phyloP scores from a whole-genome alignment of 2,888 invertebrate species.

The Tetragnatha montana region DNA sequence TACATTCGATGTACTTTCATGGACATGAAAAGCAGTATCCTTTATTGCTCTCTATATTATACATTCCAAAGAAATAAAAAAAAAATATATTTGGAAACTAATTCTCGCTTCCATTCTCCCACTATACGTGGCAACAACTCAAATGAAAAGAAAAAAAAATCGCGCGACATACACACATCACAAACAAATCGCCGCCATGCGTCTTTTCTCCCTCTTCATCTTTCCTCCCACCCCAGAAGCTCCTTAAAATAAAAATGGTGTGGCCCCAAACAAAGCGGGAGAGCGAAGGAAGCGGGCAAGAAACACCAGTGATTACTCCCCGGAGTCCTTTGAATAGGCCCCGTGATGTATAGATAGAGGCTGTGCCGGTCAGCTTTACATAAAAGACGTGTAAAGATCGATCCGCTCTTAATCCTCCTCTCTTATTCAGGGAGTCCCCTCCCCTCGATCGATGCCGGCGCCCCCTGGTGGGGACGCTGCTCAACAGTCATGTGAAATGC shows the following conservation, averaged over 20 bases:
- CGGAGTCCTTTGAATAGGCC: constrained; percentile 23
- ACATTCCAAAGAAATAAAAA: too few relatives aligned
- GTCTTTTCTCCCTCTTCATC: not conserved
- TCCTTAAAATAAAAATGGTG: too few relatives aligned
- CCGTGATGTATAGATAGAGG: constrained; percentile 70
- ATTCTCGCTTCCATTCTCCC: too few relatives aligned
- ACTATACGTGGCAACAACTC: too few relatives aligned
- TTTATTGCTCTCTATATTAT: too few relatives aligned
- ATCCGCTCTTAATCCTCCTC: constrained; percentile 66
- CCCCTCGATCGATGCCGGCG: constrained; percentile 61
- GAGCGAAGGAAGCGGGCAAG: constrained; percentile 10
- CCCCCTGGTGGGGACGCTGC: constrained; percentile 58
- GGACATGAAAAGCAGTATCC: too few relatives aligned
- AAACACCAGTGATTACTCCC: constrained; percentile 35
- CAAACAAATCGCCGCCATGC: not conserved
- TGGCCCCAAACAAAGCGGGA: not conserved
- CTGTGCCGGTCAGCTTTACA: constrained; percentile 71
- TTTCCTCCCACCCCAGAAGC: too few relatives aligned
- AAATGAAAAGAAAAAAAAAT: too few relatives aligned
- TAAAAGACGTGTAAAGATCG: constrained; percentile 71
- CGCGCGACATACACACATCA: not conserved
- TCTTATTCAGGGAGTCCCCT: constrained; percentile 61
- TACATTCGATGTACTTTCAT: too few relatives aligned
- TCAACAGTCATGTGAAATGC: constrained; percentile 31
- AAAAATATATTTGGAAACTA: too few relatives aligned